Percentiles rank a stretch among this genome's conserved stretches.
Evolutionary conservation across 2,797 vertebrate species (phyloP).

Genomic region (Gymnoscopelus braueri): DNA sequence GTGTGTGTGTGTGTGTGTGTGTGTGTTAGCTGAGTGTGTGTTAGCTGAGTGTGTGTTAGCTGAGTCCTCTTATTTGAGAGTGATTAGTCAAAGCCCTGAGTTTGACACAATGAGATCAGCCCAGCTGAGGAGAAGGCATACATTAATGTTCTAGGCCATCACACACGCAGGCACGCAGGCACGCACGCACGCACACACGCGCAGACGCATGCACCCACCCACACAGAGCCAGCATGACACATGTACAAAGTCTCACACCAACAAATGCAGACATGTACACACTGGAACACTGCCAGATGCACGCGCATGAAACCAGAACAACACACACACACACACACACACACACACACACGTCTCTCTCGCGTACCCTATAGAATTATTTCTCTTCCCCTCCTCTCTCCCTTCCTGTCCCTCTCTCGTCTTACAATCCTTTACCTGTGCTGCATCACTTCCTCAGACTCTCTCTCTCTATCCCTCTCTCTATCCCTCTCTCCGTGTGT

Average conservation of each 20-base stretch:
- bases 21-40: slow-evolving; percentile 65
- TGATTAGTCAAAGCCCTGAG: slow-evolving; percentile 83
- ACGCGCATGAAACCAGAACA: neutral
- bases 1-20: slow-evolving; percentile 9
- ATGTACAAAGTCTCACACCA: neutral
- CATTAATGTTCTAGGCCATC: slow-evolving; percentile 83
- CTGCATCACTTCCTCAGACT: neutral
- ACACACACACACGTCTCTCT: neutral
- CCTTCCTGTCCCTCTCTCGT: neutral
- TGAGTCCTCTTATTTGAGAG: slow-evolving; percentile 79
- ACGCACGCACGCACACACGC: slow-evolving; percentile 19
- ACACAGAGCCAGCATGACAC: neutral
- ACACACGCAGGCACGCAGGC: slow-evolving; percentile 34
- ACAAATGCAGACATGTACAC: slow-evolving; percentile 21
- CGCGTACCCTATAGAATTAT: neutral
- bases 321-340: neutral
- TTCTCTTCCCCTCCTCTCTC: neutral
- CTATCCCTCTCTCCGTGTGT: too few species aligned
- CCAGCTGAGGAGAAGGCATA: slow-evolving; percentile 75
- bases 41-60: slow-evolving; percentile 65
- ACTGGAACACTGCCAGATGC: neutral
- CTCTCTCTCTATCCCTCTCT: neutral
- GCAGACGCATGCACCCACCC: slow-evolving; percentile 21
- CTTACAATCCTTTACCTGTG: too few species aligned
- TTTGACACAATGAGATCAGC: slow-evolving; percentile 88